A percentile compares a stretch with the other conserved stretches of the same genome.
phyloP scores from a whole-genome alignment of 1,140 invertebrate genomes.

The Nephotettix cincticeps region DNA sequence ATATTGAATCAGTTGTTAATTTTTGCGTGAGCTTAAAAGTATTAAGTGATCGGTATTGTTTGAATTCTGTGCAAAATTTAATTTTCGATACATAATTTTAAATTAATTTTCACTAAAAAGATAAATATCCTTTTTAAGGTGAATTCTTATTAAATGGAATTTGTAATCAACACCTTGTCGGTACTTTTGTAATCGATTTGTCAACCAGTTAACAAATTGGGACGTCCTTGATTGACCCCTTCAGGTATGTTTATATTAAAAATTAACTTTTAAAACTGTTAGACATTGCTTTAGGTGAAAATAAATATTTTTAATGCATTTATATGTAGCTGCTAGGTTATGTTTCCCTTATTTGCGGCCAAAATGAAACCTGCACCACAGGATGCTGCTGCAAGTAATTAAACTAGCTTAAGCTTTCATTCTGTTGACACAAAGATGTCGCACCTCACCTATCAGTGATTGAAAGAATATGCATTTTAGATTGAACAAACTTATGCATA shows the following conservation, averaged over 20 bases:
- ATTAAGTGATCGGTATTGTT: not conserved
- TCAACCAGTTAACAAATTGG: slow-evolving; percentile 43
- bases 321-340: not conserved
- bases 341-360: not conserved
- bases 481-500: no score
- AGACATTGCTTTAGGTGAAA: no score
- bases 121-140: not conserved
- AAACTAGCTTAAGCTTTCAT: slow-evolving; percentile 22
- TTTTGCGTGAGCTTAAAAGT: slow-evolving; percentile 37
- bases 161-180: slow-evolving; percentile 36
- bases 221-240: slow-evolving; percentile 43
- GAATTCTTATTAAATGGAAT: slow-evolving; percentile 10
- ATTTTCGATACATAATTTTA: not conserved
- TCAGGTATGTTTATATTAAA: slow-evolving; percentile 37
- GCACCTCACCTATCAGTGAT: not conserved
- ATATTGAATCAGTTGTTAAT: slow-evolving; percentile 46
- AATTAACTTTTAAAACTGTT: no score
- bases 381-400: slow-evolving; percentile 15
- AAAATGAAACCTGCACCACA: not conserved
- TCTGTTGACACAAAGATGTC: slow-evolving; percentile 19
- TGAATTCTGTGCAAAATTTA: not conserved
- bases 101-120: not conserved
- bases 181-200: slow-evolving; percentile 43
- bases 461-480: not conserved
- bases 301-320: not conserved